These are phyloP conservation scores for Australoheros scitulus DNA, from an alignment of 2,113 vertebrate species.

Conservation along the genomic window DNA sequence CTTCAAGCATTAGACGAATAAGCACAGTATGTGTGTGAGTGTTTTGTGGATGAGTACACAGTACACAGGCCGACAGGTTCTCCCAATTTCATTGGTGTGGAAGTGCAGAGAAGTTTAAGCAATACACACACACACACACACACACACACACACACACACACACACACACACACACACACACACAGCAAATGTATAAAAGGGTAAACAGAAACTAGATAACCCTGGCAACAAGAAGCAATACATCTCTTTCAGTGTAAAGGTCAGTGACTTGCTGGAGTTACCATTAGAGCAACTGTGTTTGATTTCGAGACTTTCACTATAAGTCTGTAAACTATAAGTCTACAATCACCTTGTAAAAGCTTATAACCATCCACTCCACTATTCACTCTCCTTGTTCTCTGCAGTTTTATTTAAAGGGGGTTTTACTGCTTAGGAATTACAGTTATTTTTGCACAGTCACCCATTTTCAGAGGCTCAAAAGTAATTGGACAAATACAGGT, in stretches of 20 bases:
- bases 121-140: background rate
- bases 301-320: background rate
- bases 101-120: background rate
- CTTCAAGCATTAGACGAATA: background rate
- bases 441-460: background rate
- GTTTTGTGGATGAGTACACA: conserved; percentile 19
- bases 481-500: too few relatives aligned
- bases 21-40: background rate
- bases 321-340: background rate
- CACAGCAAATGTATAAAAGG: background rate
- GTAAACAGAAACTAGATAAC: background rate
- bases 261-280: background rate
- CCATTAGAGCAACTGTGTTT: background rate
- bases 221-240: conserved; percentile 24
- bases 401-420: too few relatives aligned
- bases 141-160: background rate
- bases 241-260: conserved; percentile 18
- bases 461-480: background rate
- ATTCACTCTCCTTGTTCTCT: background rate
- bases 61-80: background rate
- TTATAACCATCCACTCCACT: background rate
- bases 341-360: background rate
- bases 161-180: background rate
- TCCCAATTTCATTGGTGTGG: background rate
- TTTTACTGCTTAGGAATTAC: background rate